phyloP scores from a whole-genome alignment of 1,140 invertebrate genomes.

The Probaryconus sp. region DNA sequence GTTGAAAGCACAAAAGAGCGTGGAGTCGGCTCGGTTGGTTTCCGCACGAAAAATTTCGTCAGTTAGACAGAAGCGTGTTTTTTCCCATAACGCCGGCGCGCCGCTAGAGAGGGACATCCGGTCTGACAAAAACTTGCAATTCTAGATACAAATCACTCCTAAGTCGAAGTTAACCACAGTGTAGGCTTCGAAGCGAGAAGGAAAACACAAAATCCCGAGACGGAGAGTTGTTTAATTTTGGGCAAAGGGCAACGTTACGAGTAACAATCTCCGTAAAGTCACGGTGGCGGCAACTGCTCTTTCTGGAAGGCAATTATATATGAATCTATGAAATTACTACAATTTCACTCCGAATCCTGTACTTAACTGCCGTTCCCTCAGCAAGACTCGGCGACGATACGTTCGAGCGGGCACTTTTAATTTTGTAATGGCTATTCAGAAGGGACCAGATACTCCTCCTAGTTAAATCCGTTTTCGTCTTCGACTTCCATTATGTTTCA shows the following conservation, averaged over 20 bases:
- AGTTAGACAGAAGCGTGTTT: slow-evolving; percentile 1
- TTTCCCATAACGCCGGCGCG: background rate
- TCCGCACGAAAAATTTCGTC: slow-evolving; percentile 30
- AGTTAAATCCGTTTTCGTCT: slow-evolving; percentile 54
- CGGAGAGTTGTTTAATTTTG: slow-evolving; percentile 37
- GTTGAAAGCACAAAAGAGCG: no score
- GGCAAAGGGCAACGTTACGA: slow-evolving; percentile 50
- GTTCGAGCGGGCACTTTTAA: slow-evolving; percentile 63
- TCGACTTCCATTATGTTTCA: slow-evolving; percentile 45
- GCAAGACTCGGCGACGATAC: slow-evolving; percentile 58
- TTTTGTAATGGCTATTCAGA: slow-evolving; percentile 66
- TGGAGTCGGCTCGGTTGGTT: no score
- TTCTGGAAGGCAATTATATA: slow-evolving; percentile 68
- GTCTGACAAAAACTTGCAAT: slow-evolving; percentile 31
- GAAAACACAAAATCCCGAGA: slow-evolving; percentile 29
- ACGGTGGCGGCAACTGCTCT: slow-evolving; percentile 63
- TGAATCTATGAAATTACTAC: slow-evolving; percentile 72
- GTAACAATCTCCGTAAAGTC: slow-evolving; percentile 38
- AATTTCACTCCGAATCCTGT: slow-evolving; percentile 67
- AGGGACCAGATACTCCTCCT: slow-evolving; percentile 54
- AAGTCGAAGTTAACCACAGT: slow-evolving; percentile 39
- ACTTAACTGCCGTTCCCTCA: slow-evolving; percentile 63
- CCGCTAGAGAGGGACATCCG: slow-evolving; percentile 32
- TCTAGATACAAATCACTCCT: slow-evolving; percentile 59
- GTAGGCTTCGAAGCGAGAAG: background rate